Evolutionary conservation across 2,888 invertebrate species (phyloP), one percentile per base, ranked within the genome.

Genomic region (Limulus polyphemus): DNA sequence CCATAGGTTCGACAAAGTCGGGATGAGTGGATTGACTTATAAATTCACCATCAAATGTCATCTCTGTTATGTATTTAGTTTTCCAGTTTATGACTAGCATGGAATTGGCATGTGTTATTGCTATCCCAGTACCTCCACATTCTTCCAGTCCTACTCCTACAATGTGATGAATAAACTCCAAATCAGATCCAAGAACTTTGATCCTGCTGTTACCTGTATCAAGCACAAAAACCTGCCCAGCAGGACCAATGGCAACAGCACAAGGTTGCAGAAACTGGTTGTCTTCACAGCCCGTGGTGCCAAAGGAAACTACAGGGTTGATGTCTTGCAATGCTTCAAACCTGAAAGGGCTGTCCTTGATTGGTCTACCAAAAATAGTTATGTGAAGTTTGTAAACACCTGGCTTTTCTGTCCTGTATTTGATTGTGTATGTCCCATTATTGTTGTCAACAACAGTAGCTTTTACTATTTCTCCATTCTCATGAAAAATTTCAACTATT

Each of bases 191-290:
- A 67, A 88, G 76, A 65, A 78, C 83, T 77, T 88, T 88, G 60
- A 93, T 86, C 62, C 92, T 79, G 13, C 88, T 89, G 77, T 93
- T 93, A 32, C 92, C 93, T 0, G 92, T 91, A 75, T 94, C 94
- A 55, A 92, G 81, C 51, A 93, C 84, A 75, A 87, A 92, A 58
- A 91, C 81, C 59, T 77, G 76, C 61, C 80, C 79, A 32, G 32
- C 3, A 32, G 32, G 32, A 32, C 32, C 7, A 56, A 82, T 78
- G 11, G 74, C 71, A 13, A 90, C 81, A 0, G 87, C 86, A 10
- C 90, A 90, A 0, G 93, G 92, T 75, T 92, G 92, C 73, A 84
- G 82, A 72, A 93, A 87, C 60, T 73, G 71, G 59, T 86, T 85
- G 74, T 85, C 85, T 61, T 85, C 87, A 64, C 83, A 81, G 58